Conservation (phyloP, 2,113 vertebrate species). For the Ariopsis seemanni region DNA sequence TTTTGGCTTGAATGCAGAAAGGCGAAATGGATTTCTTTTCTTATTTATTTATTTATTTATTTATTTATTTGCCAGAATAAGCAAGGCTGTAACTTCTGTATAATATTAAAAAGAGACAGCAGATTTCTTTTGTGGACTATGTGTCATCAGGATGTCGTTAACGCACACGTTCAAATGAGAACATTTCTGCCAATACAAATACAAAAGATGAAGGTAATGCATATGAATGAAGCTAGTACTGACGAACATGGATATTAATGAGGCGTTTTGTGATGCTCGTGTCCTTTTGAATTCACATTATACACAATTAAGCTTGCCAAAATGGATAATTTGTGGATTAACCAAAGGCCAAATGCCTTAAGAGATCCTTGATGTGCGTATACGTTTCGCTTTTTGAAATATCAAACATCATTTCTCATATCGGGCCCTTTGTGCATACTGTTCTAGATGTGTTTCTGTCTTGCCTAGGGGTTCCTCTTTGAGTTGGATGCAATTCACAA, state of each 20-base stretch:
- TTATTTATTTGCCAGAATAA: not conserved
- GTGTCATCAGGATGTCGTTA: slow-evolving; percentile 20
- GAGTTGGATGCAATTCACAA: slow-evolving; percentile 66
- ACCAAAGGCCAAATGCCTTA: slow-evolving; percentile 32
- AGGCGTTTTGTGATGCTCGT: not conserved
- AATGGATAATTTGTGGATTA: slow-evolving; percentile 5
- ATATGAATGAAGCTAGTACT: not conserved
- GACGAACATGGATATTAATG: not conserved
- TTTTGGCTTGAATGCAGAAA: slow-evolving; percentile 12
- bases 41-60: not conserved
- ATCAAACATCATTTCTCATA: slow-evolving; percentile 7
- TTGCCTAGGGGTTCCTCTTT: slow-evolving; percentile 57
- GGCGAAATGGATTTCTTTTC: not conserved
- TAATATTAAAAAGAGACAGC: slow-evolving; percentile 32
- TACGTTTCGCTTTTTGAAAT: slow-evolving; percentile 26
- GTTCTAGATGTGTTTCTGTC: slow-evolving; percentile 60
- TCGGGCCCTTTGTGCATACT: not conserved
- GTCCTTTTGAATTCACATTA: not conserved
- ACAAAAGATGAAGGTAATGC: not conserved
- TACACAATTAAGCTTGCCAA: not conserved
- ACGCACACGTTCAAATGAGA: not conserved
- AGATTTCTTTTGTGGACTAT: slow-evolving; percentile 29
- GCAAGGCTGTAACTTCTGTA: not conserved
- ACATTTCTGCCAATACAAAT: not conserved
- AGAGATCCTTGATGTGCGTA: not conserved